Evolutionary conservation across 2,888 invertebrate genomes (phyloP).

Genomic region (Synanthedon myopaeformis): DNA sequence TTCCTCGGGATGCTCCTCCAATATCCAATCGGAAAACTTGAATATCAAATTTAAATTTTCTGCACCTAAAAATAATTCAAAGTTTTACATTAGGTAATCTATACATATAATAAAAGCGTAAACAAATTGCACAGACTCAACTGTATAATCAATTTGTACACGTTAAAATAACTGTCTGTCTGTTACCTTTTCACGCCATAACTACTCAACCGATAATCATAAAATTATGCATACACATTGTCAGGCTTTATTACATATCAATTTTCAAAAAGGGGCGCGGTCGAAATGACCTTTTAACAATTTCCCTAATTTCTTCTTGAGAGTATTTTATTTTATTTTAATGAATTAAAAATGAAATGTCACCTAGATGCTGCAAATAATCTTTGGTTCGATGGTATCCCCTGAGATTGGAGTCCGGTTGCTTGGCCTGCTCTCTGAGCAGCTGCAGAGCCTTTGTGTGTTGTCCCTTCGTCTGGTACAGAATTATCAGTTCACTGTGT

Average conservation of each 20-base stretch:
- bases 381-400: constrained; percentile 88
- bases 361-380: constrained; percentile 91
- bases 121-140: too few relatives aligned
- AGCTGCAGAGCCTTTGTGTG: constrained; percentile 93
- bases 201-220: too few relatives aligned
- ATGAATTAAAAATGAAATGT: background rate
- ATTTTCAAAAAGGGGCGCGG: too few relatives aligned
- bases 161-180: too few relatives aligned
- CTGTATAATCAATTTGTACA: too few relatives aligned
- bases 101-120: too few relatives aligned
- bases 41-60: constrained; percentile 90
- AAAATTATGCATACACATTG: too few relatives aligned
- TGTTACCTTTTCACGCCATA: too few relatives aligned
- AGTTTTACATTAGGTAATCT: background rate
- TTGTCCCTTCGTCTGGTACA: constrained; percentile 94
- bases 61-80: constrained; percentile 56
- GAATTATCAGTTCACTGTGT: constrained; percentile 91
- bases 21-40: constrained; percentile 94
- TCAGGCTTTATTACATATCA: too few relatives aligned
- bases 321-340: too few relatives aligned
- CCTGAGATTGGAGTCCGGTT: constrained; percentile 80
- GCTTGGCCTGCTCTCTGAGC: constrained; percentile 80
- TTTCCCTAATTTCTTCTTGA: too few relatives aligned
- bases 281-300: too few relatives aligned
- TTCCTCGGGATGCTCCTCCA: constrained; percentile 87